Evolutionary conservation across 2,113 vertebrate species (phyloP).

Genomic region (Merops nubicus): DNA sequence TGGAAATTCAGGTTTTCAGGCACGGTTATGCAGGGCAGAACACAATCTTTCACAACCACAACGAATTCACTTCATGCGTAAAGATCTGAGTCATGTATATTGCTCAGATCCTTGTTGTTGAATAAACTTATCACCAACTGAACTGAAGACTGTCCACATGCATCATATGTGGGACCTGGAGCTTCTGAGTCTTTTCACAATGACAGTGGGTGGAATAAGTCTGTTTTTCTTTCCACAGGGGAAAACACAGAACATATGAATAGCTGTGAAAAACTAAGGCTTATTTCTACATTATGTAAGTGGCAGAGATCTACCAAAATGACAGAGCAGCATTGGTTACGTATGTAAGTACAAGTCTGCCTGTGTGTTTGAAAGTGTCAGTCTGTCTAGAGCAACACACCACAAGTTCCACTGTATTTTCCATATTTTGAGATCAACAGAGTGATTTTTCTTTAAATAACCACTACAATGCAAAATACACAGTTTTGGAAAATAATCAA

Average conservation of each 20-base stretch:
- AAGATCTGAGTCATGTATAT: background rate
- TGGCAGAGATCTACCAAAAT: background rate
- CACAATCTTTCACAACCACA: background rate
- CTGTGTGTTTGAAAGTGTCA: background rate
- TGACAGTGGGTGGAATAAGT: background rate
- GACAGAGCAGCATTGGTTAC: background rate
- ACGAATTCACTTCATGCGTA: background rate
- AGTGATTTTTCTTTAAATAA: background rate
- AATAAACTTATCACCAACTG: background rate
- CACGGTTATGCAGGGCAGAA: background rate
- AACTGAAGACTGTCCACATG: background rate
- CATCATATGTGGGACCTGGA: background rate
- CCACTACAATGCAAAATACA: background rate
- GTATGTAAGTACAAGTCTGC: background rate
- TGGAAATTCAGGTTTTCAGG: conserved; percentile 35
- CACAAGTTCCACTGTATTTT: background rate
- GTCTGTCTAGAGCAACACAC: background rate
- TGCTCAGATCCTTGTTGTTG: background rate
- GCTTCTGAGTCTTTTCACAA: background rate
- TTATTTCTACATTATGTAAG: background rate
- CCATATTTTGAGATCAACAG: background rate
- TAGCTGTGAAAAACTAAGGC: background rate
- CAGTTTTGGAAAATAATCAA: background rate
- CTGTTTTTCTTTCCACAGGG: background rate
- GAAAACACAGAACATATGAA: background rate